Evolutionary conservation across 2,113 vertebrate genomes (phyloP).

Genomic region (Ctenomys sociabilis): DNA sequence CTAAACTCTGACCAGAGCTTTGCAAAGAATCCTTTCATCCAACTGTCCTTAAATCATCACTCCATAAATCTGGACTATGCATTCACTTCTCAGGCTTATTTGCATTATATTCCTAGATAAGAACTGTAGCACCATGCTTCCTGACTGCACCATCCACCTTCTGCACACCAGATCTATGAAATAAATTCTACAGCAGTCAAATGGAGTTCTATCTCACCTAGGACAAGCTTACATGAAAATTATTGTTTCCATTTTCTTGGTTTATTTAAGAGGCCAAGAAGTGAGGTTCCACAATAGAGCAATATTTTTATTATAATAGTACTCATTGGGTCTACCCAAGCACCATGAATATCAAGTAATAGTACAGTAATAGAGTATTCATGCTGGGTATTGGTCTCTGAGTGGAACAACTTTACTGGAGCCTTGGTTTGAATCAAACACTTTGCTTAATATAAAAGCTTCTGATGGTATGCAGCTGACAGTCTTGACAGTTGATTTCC

Average conservation of each 20-base stretch:
- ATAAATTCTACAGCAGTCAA: neutral
- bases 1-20: neutral
- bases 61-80: neutral
- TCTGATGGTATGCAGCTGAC: neutral
- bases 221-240: neutral
- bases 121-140: neutral
- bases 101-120: neutral
- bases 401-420: neutral
- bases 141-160: neutral
- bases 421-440: slow-evolving; percentile 31
- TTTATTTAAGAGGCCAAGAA: neutral
- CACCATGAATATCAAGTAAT: neutral
- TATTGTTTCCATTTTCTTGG: neutral
- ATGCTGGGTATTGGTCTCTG: neutral
- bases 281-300: neutral
- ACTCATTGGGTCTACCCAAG: neutral
- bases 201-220: neutral
- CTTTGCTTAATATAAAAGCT: slow-evolving; percentile 31
- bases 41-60: neutral
- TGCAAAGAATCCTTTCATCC: slow-evolving; percentile 3
- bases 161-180: neutral
- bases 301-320: slow-evolving; percentile 16
- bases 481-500: slow-evolving; percentile 53
- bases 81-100: slow-evolving; percentile 4
- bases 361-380: neutral